Evolutionary conservation across 2,113 vertebrate species (phyloP), one percentile per base, ranked within the genome.

Genomic region (Todiramphus saurophagus): DNA sequence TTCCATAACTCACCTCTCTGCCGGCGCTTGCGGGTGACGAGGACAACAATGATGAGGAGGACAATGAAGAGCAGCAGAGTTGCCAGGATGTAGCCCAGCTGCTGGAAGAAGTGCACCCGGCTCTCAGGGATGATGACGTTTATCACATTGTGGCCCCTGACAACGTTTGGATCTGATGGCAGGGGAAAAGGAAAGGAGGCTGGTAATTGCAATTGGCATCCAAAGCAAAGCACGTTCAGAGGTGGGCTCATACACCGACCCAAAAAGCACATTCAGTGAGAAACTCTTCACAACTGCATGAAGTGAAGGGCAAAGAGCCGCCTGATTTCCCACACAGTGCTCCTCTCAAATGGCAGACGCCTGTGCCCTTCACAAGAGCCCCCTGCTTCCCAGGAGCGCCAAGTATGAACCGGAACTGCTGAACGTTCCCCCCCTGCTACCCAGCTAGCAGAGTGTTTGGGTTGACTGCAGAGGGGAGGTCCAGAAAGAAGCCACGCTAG

Each of bases 101-200:
- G 99, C 96, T 99, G 99, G 97, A 99, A 97, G 43, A 99, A 99
- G 82, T 99, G 98, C 50, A 98, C 68, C 12, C 98, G 97, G 82
- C 98, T 95, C 97, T 99, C 99, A 0, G 99, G 99, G 44, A 99
- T 98, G 94, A 99, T 99, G 96, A 99, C 98, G 2, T 99, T 99
- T 74, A 99, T 98, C 17, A 99, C 98, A 0, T 97, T 99, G 72
- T 98, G 97, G 62, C 97, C 97, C 35, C 98, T 98, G 33, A 97
- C 96, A 66, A 97, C 83, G 0, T 96, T 98, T 4, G 98, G 97
- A 87, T 98, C 99, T 99, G 85, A 39, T 13, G 15, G 48, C 18
- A 60, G 8, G 83, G 35, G 14, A 39, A 63, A 55, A 68, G 75
- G 50, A 63, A 28, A 90, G 23, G 1, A 56, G n/a, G 16, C 7